These are phyloP conservation scores for Calidris pygmaea DNA, from an alignment of 2,113 vertebrate genomes.

Conservation along the genomic window DNA sequence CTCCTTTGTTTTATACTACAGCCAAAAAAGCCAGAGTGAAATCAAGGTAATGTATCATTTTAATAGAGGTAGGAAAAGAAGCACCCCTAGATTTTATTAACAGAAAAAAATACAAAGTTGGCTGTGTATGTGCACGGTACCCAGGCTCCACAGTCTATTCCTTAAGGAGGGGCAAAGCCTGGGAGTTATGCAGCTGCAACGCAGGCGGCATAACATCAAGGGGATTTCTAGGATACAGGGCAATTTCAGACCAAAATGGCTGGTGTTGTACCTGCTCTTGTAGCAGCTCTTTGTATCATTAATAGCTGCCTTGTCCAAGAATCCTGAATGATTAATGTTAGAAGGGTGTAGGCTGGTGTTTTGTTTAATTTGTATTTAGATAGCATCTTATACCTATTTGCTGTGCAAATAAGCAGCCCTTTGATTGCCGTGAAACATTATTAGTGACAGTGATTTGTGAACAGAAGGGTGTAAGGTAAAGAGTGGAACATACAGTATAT, in stretches of 20 bases:
- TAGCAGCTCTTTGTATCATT: constrained; percentile 17
- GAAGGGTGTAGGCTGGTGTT: not conserved
- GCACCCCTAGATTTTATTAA: not conserved
- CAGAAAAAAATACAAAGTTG: not conserved
- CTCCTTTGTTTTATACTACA: not conserved
- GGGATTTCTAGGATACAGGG: not conserved
- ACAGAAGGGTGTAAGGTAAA: not conserved
- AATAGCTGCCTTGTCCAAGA: constrained; percentile 17
- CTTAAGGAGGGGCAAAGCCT: not conserved
- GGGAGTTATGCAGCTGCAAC: not conserved
- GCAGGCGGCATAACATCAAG: not conserved
- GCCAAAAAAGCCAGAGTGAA: not conserved
- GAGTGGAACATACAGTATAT: not conserved
- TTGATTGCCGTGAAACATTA: constrained; percentile 6
- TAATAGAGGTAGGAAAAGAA: not conserved
- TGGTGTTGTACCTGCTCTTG: not conserved
- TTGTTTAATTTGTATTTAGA: constrained; percentile 53
- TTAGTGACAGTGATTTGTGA: constrained; percentile 28
- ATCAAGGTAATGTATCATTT: not conserved
- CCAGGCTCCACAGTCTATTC: fast-evolving
- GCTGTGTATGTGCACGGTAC: fast-evolving
- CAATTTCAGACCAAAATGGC: not conserved
- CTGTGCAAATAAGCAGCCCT: constrained; percentile 38
- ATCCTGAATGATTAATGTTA: constrained; percentile 36
- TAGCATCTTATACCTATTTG: not conserved